Evolutionary conservation across 2,113 vertebrate genomes (phyloP).

Genomic region (Isichthys henryi): DNA sequence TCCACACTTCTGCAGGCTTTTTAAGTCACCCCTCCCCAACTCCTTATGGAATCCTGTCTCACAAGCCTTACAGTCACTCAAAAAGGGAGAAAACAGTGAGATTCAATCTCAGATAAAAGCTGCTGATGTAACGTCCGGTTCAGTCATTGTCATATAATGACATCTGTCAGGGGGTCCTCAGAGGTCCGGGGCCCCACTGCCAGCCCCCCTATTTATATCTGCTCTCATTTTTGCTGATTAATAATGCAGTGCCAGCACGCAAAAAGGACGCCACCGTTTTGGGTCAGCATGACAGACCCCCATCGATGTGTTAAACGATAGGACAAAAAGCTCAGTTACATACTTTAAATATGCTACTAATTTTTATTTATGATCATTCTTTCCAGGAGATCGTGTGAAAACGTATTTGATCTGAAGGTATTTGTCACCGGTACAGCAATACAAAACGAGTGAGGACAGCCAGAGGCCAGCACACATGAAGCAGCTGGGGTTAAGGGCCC

Average conservation of each 20-base stretch:
- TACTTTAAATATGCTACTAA: neutral
- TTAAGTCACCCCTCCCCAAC: neutral
- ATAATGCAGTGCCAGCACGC: conserved; percentile 38
- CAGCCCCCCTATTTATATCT: conserved; percentile 10
- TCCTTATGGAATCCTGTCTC: neutral
- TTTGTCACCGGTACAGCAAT: neutral
- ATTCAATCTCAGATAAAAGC: neutral
- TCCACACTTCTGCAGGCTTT: neutral
- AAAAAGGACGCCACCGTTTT: conserved; percentile 30
- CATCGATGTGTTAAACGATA: conserved; percentile 15
- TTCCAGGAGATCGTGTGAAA: neutral
- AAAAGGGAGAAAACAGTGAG: neutral
- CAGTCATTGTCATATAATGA: neutral
- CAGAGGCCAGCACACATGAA: neutral
- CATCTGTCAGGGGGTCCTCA: neutral
- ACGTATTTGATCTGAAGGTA: neutral
- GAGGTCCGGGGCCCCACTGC: neutral
- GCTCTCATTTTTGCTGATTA: conserved; percentile 33
- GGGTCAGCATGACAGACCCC: conserved; percentile 39
- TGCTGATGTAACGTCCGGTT: neutral
- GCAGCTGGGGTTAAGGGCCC: neutral
- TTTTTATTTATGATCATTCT: neutral
- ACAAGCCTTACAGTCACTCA: neutral
- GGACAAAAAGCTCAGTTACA: neutral
- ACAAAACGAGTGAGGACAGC: neutral